phyloP scores from a whole-genome alignment of 2,113 vertebrate genomes.

The Bettongia penicillata region DNA sequence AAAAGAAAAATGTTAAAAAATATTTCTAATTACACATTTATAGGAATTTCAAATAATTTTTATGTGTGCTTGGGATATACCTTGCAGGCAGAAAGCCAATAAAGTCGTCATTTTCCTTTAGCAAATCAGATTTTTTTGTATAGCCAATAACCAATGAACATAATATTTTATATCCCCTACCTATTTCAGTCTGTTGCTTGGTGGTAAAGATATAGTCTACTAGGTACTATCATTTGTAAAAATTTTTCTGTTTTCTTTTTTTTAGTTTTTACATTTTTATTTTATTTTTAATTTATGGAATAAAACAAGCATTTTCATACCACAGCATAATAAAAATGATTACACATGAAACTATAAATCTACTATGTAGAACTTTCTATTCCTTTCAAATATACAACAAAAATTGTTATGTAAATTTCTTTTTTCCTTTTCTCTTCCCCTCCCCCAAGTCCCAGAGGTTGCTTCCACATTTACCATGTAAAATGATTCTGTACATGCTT shows the following conservation, averaged over 20 bases:
- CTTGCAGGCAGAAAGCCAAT: background rate
- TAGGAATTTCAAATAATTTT: background rate
- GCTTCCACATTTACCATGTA: too few relatives aligned
- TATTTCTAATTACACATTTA: background rate
- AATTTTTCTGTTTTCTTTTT: background rate
- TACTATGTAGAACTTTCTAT: background rate
- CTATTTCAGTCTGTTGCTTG: background rate
- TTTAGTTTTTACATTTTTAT: background rate
- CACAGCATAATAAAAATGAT: background rate
- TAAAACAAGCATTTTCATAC: background rate
- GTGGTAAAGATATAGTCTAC: background rate
- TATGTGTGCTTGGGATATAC: background rate
- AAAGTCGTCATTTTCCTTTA: background rate
- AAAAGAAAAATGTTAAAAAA: background rate
- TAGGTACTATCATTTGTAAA: background rate
- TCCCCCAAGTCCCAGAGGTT: background rate
- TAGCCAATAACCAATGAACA: background rate
- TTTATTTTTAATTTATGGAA: background rate
- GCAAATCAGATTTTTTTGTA: background rate
- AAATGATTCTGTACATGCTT: too few relatives aligned
- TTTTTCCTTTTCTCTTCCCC: background rate
- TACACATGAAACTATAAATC: background rate
- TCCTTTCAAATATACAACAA: background rate
- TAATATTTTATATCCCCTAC: background rate
- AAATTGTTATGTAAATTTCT: background rate